These are phyloP conservation scores for Oreochromis aureus DNA, from an alignment of 2,113 vertebrate species.

Conservation along the genomic window DNA sequence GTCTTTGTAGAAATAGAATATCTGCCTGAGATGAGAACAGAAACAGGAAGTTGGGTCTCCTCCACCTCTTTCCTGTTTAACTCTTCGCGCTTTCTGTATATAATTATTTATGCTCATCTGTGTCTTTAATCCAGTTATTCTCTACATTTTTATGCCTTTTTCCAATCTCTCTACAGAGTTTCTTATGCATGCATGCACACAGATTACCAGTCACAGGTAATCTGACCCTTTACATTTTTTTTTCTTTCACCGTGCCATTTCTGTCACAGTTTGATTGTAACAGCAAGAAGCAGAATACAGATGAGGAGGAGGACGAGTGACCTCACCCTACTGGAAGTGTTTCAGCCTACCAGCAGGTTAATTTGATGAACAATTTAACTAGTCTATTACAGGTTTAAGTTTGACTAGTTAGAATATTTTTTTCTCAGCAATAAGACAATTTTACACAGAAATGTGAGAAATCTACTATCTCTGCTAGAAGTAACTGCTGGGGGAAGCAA, in stretches of 20 bases:
- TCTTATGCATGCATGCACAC: background rate
- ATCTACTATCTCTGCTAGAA: background rate
- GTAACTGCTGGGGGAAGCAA: background rate
- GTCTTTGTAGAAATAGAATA: background rate
- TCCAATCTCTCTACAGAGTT: too few species aligned
- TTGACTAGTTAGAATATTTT: background rate
- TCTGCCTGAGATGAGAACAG: background rate
- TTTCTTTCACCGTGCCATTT: background rate
- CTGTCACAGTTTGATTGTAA: conserved; percentile 19
- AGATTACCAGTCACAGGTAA: background rate
- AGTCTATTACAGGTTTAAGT: background rate
- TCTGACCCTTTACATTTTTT: conserved; percentile 15
- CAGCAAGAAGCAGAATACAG: conserved; percentile 8
- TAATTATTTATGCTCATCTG: background rate
- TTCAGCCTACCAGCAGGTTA: background rate
- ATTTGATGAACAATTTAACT: background rate
- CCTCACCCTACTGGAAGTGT: background rate
- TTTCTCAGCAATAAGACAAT: background rate
- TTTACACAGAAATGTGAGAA: background rate
- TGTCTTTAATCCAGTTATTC: background rate
- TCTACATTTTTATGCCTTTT: background rate
- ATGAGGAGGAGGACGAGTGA: background rate
- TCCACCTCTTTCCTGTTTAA: background rate
- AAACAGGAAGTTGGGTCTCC: background rate
- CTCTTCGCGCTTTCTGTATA: background rate